These are phyloP conservation scores for Brachionus calyciflorus DNA, from an alignment of 1,140 invertebrate genomes.

Conservation along the genomic window DNA sequence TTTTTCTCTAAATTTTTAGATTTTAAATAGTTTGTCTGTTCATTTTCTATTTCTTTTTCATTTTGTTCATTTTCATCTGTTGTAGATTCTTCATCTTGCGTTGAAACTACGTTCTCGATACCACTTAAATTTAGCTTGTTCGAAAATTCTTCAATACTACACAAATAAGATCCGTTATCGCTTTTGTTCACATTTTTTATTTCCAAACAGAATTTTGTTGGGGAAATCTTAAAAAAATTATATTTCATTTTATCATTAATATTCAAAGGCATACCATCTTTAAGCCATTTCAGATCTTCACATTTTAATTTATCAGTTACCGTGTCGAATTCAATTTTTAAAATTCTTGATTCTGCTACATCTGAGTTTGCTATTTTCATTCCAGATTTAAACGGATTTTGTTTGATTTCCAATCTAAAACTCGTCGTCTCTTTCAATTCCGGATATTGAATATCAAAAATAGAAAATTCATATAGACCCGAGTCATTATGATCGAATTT, in stretches of 20 bases:
- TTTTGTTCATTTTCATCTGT: not conserved
- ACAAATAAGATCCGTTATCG: conserved; percentile 30
- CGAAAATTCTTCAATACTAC: conserved; percentile 24
- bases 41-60: not conserved
- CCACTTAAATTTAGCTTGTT: conserved; percentile 34
- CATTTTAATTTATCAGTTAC: not conserved
- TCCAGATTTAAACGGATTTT: conserved; percentile 41
- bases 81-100: not conserved
- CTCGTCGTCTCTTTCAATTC: not conserved
- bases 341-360: not conserved
- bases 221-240: not conserved
- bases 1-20: not conserved
- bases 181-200: not conserved
- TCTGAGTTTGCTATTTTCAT: conserved; percentile 18
- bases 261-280: not conserved
- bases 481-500: conserved; percentile 38
- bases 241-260: not conserved
- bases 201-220: not conserved
- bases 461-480: conserved; percentile 4
- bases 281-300: not conserved
- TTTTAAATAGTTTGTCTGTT: not conserved
- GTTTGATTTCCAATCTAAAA: conserved; percentile 40
- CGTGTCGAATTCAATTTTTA: conserved; percentile 44
- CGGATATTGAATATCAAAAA: not conserved
- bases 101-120: conserved; percentile 2